Base-by-base conservation (phyloP, 2,888 invertebrate species). In the Yponomeuta cagnagella region DNA sequence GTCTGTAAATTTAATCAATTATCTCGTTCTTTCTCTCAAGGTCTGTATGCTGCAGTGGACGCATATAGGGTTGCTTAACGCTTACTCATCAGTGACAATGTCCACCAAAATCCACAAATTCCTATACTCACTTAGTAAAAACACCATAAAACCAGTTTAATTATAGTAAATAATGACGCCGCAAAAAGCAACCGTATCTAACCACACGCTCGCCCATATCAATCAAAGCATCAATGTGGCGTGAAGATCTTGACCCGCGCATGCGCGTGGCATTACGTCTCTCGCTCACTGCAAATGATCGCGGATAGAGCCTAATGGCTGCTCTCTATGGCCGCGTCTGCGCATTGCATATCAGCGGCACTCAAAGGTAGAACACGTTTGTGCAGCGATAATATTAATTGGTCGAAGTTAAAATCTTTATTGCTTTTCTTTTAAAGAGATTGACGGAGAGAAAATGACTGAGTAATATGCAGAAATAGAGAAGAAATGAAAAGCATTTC, bases 301-400 rank as follows among this genome's bases (percentile, higher is more conserved):
- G 71, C 71, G 73, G 75, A 76, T 77, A 76, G 76, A 74, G 75
- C 76, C 75, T 82, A 82, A 81, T 81, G 77, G 80, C 79, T 79
- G 80, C 76, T 76, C 75, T 72, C 73, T 69, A 33, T 58, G n/a
- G 58, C 69, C 52, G 43, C 48, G 48, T n/a, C 52, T 58, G 52
- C 15, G 52, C 68, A 48, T 5, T 43, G 30, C 33, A 58, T 48
- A 5, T 30, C 69, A 31, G 71, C 69, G 68, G 72, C 66, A 64
- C 71, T 73, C 73, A 70, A 33, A 58, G 12, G 52, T 58, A 43
- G 15, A 15, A 4, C 15, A 58, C 52, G 66, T 70, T 66, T 52
- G 65, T 33, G 23, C 15, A 33, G 30, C n/a, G 43, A 43, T 43
- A 43, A 43, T 1, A 43, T 43, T 43, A 1, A 43, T 43, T 8